Evolutionary conservation across 2,797 vertebrate species (phyloP), one percentile per base, ranked within the genome.

Genomic region (Glossophaga mutica): DNA sequence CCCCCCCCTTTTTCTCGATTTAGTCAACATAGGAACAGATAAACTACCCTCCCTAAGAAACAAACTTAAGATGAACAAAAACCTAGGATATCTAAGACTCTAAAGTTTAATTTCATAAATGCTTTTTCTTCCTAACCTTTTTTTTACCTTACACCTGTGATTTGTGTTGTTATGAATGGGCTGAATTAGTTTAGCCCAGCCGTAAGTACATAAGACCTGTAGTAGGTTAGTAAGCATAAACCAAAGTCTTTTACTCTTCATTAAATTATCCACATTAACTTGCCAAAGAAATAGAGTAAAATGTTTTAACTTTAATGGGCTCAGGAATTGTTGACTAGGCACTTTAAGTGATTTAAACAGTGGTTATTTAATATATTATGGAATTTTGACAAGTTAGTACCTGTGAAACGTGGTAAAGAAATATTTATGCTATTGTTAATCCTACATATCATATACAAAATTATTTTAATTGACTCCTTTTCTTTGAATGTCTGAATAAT

Each of bases 81-180:
- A 29, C 44, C 22, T 6, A 74, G 32, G 59, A 2, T 91, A 32
- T 26, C 14, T 18, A 88, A 89, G 29, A 19, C 10, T 15, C 11
- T 76, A 4, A 52, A 84, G 71, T 70, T 87, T 76, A 85, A 57
- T 87, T 93, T 95, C 44, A 68, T 62, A 59, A 93, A 87, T 70
- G 14, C 29, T 37, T 77, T 79, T 50, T 74, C 81, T 67, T 26
- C 55, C 22, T 74, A 57, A 55, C 14, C 15, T 6, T 39, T 39
- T 39, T 42, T 78, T 91, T 55, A 9, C 42, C 16, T 86, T 73
- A 96, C 52, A 73, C 32, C 9, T 44, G 1, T 91, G 68, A 88
- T 83, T 62, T 55, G 11, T 55, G 12, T 79, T 57, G 4, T n/a
- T 76, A 39, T 32, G 19, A 4, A 29, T 19, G 3, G 29, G 2